A percentile compares a stretch with the other conserved stretches of the same genome.
Conservation (phyloP, 2,888 invertebrate species). For the Kryphioiulus occultus region DNA sequence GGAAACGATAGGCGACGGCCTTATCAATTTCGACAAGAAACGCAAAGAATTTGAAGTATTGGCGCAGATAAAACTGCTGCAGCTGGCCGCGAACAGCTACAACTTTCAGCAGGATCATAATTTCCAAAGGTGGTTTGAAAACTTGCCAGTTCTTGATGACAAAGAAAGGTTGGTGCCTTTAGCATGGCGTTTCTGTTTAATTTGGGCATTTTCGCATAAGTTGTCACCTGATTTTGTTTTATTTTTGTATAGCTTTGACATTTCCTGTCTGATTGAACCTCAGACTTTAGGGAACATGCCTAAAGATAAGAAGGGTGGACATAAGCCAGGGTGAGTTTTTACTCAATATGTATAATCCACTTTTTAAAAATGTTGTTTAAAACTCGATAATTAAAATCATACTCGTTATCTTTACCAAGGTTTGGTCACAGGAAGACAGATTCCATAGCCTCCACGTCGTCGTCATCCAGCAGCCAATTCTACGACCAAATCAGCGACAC, state of each 20-base stretch:
- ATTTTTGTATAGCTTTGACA: constrained; percentile 65
- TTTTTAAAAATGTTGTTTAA: no score
- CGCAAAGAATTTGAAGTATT: constrained; percentile 98
- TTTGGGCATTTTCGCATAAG: not conserved
- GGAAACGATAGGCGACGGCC: constrained; percentile 78
- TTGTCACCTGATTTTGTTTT: not conserved
- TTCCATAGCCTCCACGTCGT: constrained; percentile 88
- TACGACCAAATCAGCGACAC: constrained; percentile 72
- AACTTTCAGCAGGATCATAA: constrained; percentile 82
- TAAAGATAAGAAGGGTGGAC: constrained; percentile 56
- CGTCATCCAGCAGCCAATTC: constrained; percentile 75
- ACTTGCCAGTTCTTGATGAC: constrained; percentile 88
- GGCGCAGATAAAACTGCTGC: constrained; percentile 94
- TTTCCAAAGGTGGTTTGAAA: constrained; percentile 96
- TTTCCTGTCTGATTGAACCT: constrained; percentile 89
- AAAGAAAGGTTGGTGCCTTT: constrained; percentile 77
- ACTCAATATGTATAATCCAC: no score
- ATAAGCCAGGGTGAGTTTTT: constrained; percentile 56
- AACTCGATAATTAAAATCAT: no score
- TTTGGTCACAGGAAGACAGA: constrained; percentile 87
- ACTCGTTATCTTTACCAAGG: constrained; percentile 54
- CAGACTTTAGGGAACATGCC: constrained; percentile 56
- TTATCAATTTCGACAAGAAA: constrained; percentile 98
- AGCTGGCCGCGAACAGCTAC: constrained; percentile 95
- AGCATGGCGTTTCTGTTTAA: not conserved